Percentiles rank a stretch among this genome's conserved stretches.
These are phyloP conservation scores for Parnassius mnemosyne DNA, from an alignment of 2,888 invertebrate genomes.

Conservation along the genomic window DNA sequence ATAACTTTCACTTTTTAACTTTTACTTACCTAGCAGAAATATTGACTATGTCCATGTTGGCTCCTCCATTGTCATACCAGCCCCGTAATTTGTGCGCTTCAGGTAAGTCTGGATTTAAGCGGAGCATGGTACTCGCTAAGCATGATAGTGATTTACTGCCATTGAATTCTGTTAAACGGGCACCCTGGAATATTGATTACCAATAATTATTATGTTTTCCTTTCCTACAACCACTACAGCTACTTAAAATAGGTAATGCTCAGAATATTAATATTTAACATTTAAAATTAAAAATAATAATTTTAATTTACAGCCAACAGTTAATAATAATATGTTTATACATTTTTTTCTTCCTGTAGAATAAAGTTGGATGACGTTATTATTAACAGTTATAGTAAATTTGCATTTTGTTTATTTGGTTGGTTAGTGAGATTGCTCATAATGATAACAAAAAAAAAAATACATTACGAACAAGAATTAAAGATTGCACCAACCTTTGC, in stretches of 20 bases:
- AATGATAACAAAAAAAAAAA: no score
- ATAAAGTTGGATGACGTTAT: not conserved
- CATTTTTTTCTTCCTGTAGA: not conserved
- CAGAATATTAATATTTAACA: no score
- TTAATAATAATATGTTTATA: not conserved
- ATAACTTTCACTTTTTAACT: no score
- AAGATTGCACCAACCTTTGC: conserved; percentile 80
- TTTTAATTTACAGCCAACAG: no score
- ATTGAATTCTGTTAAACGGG: conserved; percentile 91
- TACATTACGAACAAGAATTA: no score
- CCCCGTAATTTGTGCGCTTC: conserved; percentile 92
- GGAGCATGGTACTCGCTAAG: conserved; percentile 81
- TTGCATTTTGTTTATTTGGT: no score
- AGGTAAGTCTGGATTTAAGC: conserved; percentile 93
- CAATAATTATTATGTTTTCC: no score
- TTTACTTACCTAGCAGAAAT: conserved; percentile 81
- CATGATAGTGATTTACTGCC: conserved; percentile 87
- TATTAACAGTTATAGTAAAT: no score
- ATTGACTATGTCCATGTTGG: conserved; percentile 80
- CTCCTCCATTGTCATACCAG: conserved; percentile 94
- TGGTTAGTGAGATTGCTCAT: no score
- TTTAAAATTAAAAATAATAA: no score
- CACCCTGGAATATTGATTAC: conserved; percentile 70
- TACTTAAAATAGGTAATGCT: no score
- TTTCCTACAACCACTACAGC: no score